Conservation (phyloP, 2,113 vertebrate species). For the Hymenochirus boettgeri region DNA sequence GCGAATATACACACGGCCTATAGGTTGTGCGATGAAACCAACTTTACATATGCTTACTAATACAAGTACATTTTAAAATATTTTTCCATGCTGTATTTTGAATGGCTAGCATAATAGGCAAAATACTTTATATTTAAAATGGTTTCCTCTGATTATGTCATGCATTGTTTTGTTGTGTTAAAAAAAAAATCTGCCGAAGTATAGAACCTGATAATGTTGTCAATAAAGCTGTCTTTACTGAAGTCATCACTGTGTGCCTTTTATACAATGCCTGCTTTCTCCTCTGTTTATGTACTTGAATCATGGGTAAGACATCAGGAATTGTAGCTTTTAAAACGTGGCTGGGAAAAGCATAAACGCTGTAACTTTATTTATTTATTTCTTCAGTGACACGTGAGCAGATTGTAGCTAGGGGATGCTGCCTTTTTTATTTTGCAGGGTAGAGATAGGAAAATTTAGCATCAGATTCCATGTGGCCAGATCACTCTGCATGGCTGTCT, state of each 20-base stretch:
- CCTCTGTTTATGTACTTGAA: conserved; percentile 42
- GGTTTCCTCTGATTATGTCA: no score
- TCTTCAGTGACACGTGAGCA: conserved; percentile 40
- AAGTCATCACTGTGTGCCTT: conserved; percentile 22
- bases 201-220: conserved; percentile 12
- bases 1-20: no score
- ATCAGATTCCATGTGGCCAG: conserved; percentile 56
- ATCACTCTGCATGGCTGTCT: conserved; percentile 47
- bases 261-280: conserved; percentile 37
- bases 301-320: conserved; percentile 45
- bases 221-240: conserved; percentile 7
- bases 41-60: no score
- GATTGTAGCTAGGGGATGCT: conserved; percentile 40
- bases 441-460: conserved; percentile 46
- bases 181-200: no score
- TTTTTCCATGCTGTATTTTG: no score
- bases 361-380: conserved; percentile 12
- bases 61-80: no score
- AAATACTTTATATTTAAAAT: no score
- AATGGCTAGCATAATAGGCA: no score
- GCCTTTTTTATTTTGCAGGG: conserved; percentile 48
- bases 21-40: no score
- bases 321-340: conserved; percentile 32
- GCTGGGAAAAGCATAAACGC: conserved; percentile 18
- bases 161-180: no score